Conservation (phyloP, 2,797 vertebrate species). For the Phoeniculus purpureus region DNA sequence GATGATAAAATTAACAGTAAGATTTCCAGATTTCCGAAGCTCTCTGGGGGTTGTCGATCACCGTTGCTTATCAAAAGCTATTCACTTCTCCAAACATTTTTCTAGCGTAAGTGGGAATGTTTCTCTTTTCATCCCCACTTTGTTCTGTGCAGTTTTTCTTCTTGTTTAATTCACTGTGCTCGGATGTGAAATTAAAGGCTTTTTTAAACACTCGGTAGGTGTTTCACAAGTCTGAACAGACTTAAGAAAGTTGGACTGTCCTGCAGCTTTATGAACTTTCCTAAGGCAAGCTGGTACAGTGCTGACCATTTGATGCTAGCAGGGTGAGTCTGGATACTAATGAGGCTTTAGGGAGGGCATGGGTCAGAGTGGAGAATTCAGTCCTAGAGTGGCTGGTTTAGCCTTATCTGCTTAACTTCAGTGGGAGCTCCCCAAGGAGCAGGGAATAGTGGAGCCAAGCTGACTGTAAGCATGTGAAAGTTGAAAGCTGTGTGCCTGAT, state of each 20-base stretch:
- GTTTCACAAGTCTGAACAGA: background rate
- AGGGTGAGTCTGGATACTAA: background rate
- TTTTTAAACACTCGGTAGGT: background rate
- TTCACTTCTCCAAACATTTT: background rate
- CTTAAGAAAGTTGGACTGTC: background rate
- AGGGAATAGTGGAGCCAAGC: background rate
- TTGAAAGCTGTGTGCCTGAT: background rate
- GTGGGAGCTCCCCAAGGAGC: background rate
- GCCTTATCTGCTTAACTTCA: background rate
- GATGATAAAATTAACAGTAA: background rate
- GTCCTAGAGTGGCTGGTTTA: background rate
- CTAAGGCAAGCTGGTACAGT: background rate
- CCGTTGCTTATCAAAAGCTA: background rate
- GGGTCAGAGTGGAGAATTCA: background rate
- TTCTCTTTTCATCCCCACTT: background rate
- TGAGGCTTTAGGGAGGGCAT: background rate
- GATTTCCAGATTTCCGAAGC: background rate
- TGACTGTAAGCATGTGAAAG: background rate
- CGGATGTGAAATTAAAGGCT: background rate
- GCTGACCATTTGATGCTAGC: background rate
- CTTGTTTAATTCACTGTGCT: background rate
- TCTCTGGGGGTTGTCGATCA: background rate
- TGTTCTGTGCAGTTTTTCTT: background rate
- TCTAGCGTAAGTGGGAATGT: background rate
- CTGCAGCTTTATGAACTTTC: background rate